A percentile compares a stretch with the other conserved stretches of the same genome.
phyloP scores from a whole-genome alignment of 1,140 invertebrate genomes.

The Trachymyrmex cornetzi region DNA sequence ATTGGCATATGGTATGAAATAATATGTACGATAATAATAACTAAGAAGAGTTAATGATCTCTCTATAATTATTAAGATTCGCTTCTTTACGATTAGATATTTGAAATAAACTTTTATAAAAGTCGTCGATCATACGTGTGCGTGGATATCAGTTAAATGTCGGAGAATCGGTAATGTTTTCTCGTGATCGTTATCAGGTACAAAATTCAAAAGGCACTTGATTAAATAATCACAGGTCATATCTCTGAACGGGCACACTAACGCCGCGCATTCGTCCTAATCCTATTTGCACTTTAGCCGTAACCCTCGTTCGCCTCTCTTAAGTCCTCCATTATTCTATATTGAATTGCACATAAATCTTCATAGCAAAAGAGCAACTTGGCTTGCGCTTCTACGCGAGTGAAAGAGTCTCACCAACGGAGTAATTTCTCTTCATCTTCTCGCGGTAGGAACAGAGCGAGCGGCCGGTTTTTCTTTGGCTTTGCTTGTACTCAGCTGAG shows the following conservation, averaged over 20 bases:
- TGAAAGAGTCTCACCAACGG: conserved; percentile 1
- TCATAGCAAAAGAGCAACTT: conserved; percentile 48
- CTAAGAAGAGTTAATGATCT: background rate
- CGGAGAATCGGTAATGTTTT: background rate
- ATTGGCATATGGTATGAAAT: background rate
- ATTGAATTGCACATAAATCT: conserved; percentile 63
- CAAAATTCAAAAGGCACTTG: conserved; percentile 45
- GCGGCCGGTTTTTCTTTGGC: conserved; percentile 12
- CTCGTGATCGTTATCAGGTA: conserved; percentile 33
- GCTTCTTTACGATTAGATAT: background rate
- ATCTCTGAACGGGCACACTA: conserved; percentile 6
- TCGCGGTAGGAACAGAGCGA: background rate
- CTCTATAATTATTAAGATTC: background rate
- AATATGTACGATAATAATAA: background rate
- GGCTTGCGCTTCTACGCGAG: background rate
- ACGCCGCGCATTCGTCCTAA: conserved; percentile 27
- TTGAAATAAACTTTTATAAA: background rate
- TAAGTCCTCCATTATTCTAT: conserved; percentile 59
- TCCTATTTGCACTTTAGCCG: conserved; percentile 45
- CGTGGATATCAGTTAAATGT: background rate
- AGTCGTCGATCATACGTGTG: background rate
- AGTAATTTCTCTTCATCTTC: conserved; percentile 64
- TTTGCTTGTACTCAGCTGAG: background rate
- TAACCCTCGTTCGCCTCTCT: conserved; percentile 30
- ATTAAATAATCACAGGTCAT: conserved; percentile 38